A percentile compares a stretch with the other conserved stretches of the same genome.
phyloP scores from a whole-genome alignment of 2,888 invertebrate genomes.

The Lacanobia wlatinum region DNA sequence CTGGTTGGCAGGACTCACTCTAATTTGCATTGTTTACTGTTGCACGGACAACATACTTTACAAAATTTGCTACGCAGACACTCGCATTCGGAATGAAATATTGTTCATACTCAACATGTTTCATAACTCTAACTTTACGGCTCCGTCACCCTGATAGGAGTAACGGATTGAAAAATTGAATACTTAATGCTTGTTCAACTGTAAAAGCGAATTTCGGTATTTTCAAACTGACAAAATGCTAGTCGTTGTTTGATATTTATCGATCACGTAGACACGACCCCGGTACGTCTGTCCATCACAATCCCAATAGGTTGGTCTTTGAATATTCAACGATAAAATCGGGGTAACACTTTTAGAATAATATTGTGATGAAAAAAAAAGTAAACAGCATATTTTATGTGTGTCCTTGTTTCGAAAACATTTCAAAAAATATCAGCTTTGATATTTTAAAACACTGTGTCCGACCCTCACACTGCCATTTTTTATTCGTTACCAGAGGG shows the following conservation, averaged over 20 bases:
- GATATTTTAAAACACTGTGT: conserved; percentile 9
- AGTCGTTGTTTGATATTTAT: conserved; percentile 24
- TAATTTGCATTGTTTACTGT: conserved; percentile 60
- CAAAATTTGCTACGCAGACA: conserved; percentile 39
- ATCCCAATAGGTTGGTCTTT: conserved; percentile 36
- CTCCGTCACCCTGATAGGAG: conserved; percentile 28
- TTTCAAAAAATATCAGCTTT: background rate
- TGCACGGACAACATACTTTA: conserved; percentile 54
- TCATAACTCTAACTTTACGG: conserved; percentile 30
- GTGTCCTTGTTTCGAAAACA: conserved; percentile 11
- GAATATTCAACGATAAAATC: conserved; percentile 49
- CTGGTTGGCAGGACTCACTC: conserved; percentile 26
- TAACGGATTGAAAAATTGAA: conserved; percentile 24
- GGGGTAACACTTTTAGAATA: conserved; percentile 34
- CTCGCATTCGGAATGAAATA: conserved; percentile 47
- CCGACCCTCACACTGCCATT: background rate
- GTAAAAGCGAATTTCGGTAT: background rate
- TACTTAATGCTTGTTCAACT: conserved; percentile 15
- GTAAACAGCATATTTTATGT: conserved; percentile 5
- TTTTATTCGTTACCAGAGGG: conserved; percentile 6
- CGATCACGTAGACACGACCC: conserved; percentile 8
- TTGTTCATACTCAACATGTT: conserved; percentile 45
- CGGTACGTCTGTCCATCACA: conserved; percentile 10
- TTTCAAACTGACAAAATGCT: conserved; percentile 21
- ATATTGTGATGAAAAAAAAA: conserved; percentile 29